These are phyloP conservation scores for Gisinianus flammeolus DNA, from an alignment of 2,888 invertebrate species.

Conservation along the genomic window DNA sequence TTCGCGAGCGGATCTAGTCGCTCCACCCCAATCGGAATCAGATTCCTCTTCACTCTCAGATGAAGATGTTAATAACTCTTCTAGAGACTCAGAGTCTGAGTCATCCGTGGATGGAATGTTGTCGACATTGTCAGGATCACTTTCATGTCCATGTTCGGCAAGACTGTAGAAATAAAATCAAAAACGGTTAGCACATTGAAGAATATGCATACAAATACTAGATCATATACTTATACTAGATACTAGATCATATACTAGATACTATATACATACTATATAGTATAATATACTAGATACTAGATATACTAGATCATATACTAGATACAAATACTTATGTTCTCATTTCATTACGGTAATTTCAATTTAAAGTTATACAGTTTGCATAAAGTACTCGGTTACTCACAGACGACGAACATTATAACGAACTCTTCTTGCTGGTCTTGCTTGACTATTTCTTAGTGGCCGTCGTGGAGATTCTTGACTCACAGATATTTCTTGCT, in stretches of 20 bases:
- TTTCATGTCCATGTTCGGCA: constrained; percentile 44
- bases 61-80: constrained; percentile 40
- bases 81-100: constrained; percentile 50
- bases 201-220: too few relatives aligned
- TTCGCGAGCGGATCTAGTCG: neutral
- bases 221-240: too few relatives aligned
- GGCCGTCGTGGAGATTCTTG: constrained; percentile 47
- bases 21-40: constrained; percentile 56
- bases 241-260: too few relatives aligned
- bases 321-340: too few relatives aligned
- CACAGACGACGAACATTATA: constrained; percentile 53
- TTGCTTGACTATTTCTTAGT: constrained; percentile 21
- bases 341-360: too few relatives aligned
- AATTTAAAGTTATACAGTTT: too few relatives aligned
- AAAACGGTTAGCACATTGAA: too few relatives aligned
- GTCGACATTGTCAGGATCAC: constrained; percentile 49
- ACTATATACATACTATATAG: too few relatives aligned
- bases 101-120: constrained; percentile 33
- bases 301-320: too few relatives aligned
- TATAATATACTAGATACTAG: too few relatives aligned
- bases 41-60: constrained; percentile 49
- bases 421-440: constrained; percentile 36
- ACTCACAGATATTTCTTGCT: constrained; percentile 55
- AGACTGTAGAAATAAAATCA: too few relatives aligned
- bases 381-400: too few relatives aligned